Conservation (phyloP, 2,113 vertebrate species). For the Hiodon tergisus region DNA sequence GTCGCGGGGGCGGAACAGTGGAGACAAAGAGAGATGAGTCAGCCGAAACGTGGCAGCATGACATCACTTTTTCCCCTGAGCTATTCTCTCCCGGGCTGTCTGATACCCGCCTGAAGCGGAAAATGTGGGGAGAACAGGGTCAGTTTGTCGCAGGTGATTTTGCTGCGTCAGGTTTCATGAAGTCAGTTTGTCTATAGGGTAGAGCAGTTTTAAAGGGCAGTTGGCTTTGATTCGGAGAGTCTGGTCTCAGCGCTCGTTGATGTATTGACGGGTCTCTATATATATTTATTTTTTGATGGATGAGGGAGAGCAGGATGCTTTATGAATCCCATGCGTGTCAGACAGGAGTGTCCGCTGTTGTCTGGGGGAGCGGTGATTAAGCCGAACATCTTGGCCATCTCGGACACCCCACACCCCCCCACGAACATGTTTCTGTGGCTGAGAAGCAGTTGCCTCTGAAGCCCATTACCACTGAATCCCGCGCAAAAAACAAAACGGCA, state of each 20-base stretch:
- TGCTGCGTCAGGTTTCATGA: constrained; percentile 40
- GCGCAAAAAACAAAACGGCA: constrained; percentile 5
- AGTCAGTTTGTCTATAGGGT: constrained; percentile 16
- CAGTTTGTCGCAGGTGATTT: constrained; percentile 49
- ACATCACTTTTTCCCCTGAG: constrained; percentile 26
- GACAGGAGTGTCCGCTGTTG: neutral
- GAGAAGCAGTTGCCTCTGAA: constrained; percentile 57
- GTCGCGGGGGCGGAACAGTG: constrained; percentile 9
- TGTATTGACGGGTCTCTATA: constrained; percentile 11
- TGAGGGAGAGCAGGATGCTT: neutral
- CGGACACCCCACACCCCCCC: constrained; percentile 40
- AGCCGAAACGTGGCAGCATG: constrained; percentile 38
- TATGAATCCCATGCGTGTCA: neutral
- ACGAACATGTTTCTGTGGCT: constrained; percentile 52
- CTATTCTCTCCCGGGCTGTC: constrained; percentile 33
- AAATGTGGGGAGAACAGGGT: constrained; percentile 43
- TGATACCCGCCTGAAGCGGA: constrained; percentile 36
- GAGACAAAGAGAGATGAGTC: constrained; percentile 39
- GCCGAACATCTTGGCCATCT: constrained; percentile 46
- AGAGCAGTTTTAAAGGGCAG: constrained; percentile 14
- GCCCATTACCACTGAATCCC: constrained; percentile 57
- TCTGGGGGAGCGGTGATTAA: constrained; percentile 17
- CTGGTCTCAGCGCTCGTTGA: neutral
- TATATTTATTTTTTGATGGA: neutral
- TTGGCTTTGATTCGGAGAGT: constrained; percentile 6